Conservation (phyloP, 2,888 invertebrate species). For the Drosophila trichaetosa region DNA sequence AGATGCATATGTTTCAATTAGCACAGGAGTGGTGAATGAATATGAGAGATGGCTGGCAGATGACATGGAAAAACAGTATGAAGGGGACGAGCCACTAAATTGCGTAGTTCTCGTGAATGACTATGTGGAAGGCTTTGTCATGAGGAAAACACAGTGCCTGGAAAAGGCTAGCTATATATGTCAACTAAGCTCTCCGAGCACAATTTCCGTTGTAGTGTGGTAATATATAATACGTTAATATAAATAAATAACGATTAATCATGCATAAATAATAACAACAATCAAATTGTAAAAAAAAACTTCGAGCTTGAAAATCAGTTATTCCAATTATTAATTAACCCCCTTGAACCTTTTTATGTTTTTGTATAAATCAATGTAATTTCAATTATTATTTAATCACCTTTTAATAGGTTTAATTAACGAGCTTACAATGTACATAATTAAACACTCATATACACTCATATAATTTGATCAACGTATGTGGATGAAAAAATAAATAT, state of each 20-base stretch:
- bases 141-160: slow-evolving; percentile 24
- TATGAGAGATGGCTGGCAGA: slow-evolving; percentile 20
- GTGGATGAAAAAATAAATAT: neutral
- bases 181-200: slow-evolving; percentile 26
- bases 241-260: neutral
- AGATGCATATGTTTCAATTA: slow-evolving; percentile 31
- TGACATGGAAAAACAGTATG: neutral
- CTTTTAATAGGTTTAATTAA: neutral
- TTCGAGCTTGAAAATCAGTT: neutral
- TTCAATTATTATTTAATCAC: neutral
- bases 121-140: slow-evolving; percentile 24
- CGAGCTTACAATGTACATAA: neutral
- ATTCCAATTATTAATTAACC: neutral
- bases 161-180: slow-evolving; percentile 28
- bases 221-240: neutral
- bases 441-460: neutral
- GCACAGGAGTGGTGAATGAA: slow-evolving; percentile 15
- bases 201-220: slow-evolving; percentile 43
- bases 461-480: neutral
- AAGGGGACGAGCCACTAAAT: neutral
- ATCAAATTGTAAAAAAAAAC: neutral
- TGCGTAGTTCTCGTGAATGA: slow-evolving; percentile 29
- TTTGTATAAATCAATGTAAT: neutral
- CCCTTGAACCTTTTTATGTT: neutral
- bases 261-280: neutral